Evolutionary conservation across 2,113 vertebrate genomes (phyloP), one percentile per base, ranked within the genome.

Genomic region (Clarias gariepinus): DNA sequence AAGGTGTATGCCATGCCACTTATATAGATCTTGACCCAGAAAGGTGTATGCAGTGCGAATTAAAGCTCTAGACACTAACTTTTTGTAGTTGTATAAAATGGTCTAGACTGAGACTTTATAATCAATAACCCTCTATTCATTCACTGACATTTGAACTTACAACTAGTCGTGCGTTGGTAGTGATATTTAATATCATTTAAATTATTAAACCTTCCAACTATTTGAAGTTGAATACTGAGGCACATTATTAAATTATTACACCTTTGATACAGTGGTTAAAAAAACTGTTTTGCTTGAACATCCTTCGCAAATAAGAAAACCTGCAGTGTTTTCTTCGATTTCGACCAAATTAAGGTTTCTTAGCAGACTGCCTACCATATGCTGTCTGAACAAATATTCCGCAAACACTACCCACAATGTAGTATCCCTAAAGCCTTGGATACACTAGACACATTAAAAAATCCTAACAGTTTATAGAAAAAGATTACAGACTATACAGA

Each of bases 341-440:
- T n/a, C 13, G 47, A 78, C 25, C 25, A 28, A 55, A 57, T 28
- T 78, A 57, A 55, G 25, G 25, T 55, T n/a, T 78, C 52, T 78
- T 57, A 52, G 74, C 74, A 78, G 74, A 55, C 74, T 55, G 52
- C 25, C 25, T 77, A n/a, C 74, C 74, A 78, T 78, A 78, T 78
- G 74, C n/a, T 78, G 74, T 57, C 52, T 78, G 74, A 78, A 78
- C 47, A 28, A 28, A 52, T 57, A 28, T 25, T 78, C 52, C 28
- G n/a, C 52, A 57, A 78, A 55, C 74, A 57, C 74, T 78, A 55
- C 74, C 47, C 74, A 78, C 74, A 30, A 78, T 55, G 52, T 52
- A 78, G 52, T 57, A 53, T 78, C 55, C 25, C 52, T 28, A 28
- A 55, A 78, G 4, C 41, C 41, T 16, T 52, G 73, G 23, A 52